Conservation (phyloP, 2,113 vertebrate species). For the Atrichornis clamosus region DNA sequence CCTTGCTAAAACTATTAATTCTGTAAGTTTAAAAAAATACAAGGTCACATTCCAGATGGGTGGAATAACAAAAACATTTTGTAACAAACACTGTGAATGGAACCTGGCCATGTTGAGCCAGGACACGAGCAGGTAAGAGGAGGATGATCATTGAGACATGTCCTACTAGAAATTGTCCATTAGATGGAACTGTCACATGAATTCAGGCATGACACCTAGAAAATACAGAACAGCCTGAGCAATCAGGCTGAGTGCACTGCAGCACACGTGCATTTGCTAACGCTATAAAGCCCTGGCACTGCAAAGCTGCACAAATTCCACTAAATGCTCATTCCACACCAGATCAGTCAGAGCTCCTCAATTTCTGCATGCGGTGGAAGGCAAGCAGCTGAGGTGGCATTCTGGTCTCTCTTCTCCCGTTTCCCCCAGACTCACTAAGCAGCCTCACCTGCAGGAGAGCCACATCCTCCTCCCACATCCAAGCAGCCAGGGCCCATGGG, state of each 20-base stretch:
- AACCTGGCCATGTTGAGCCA: neutral
- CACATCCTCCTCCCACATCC: neutral
- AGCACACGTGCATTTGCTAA: neutral
- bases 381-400: neutral
- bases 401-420: neutral
- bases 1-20: neutral
- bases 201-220: neutral
- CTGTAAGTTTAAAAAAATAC: neutral
- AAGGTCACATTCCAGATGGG: neutral
- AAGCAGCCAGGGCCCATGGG: neutral
- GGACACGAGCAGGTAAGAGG: neutral
- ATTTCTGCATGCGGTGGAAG: neutral
- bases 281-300: neutral
- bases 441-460: neutral
- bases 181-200: neutral
- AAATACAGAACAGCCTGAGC: neutral
- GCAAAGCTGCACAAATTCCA: neutral
- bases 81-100: neutral
- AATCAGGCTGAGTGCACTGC: neutral
- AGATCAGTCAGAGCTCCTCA: neutral
- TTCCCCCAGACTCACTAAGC: neutral
- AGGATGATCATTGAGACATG: neutral
- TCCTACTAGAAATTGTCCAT: neutral
- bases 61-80: neutral
- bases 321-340: neutral